Conservation (phyloP, 2,113 vertebrate genomes). For the Tupaia chinensis region DNA sequence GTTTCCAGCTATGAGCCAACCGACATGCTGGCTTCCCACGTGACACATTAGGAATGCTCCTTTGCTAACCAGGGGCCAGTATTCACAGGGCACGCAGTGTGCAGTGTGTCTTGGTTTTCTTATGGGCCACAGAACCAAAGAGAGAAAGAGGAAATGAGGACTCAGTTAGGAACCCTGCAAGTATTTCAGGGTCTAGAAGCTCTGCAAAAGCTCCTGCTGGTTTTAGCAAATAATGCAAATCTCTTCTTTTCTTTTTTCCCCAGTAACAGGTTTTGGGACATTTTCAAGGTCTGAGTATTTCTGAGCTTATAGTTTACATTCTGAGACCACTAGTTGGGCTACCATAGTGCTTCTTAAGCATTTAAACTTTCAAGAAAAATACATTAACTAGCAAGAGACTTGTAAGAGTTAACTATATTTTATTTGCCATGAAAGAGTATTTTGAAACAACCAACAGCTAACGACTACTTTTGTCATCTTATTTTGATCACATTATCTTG, state of each 20-base stretch:
- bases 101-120: background rate
- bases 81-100: rapidly evolving
- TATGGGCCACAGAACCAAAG: background rate
- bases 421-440: background rate
- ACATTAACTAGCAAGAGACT: background rate
- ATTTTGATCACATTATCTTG: background rate
- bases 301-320: background rate
- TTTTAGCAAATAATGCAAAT: background rate
- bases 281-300: background rate
- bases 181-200: background rate
- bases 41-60: background rate
- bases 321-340: background rate
- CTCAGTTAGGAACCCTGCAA: background rate
- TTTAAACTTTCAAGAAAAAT: background rate
- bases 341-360: background rate
- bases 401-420: background rate
- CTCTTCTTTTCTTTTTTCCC: background rate
- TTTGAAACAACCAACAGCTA: background rate
- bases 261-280: background rate
- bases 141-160: background rate
- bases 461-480: background rate
- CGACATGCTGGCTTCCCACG: background rate
- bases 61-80: background rate
- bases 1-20: background rate
- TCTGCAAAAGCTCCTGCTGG: background rate